A percentile compares a stretch with the other conserved stretches of the same genome.
phyloP scores from a whole-genome alignment of 1,140 invertebrate species.

The Caenorhabditis elegans region WBcel235 BX284604.4:4382001-4382500 shows the following conservation, averaged over 20 bases:
- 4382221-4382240: background rate
- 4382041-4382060: slow-evolving; percentile 51
- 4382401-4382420: slow-evolving; percentile 13
- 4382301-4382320: background rate
- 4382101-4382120: background rate
- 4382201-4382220: background rate
- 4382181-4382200: background rate
- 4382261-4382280: background rate
- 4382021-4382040: background rate
- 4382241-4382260: background rate
- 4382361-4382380: slow-evolving; percentile 25
- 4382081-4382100: background rate
- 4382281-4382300: background rate
- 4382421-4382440: background rate
- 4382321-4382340: background rate
- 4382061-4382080: slow-evolving; percentile 47
- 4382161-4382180: background rate
- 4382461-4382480: no score
- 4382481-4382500: no score
- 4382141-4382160: slow-evolving; percentile 3
- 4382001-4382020: background rate
- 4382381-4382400: slow-evolving; percentile 36
- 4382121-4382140: background rate
- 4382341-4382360: slow-evolving; percentile 17
- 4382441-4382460: no score